Conservation (phyloP, 2,113 vertebrate species). For the Pelmatolapia mariae region DNA sequence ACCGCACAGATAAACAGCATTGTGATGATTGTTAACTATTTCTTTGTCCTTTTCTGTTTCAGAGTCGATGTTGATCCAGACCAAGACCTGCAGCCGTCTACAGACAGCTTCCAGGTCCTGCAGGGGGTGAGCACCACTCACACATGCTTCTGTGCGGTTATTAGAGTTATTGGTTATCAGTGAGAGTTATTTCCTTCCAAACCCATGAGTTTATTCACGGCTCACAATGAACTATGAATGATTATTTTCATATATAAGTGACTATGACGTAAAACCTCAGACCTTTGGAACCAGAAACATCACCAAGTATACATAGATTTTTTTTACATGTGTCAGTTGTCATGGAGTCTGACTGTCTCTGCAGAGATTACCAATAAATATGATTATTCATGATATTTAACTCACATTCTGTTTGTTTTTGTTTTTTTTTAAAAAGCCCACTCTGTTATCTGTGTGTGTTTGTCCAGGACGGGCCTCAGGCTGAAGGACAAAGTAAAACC, state of each 20-base stretch:
- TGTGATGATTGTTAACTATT: neutral
- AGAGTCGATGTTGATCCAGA: conserved; percentile 98
- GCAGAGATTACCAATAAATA: neutral
- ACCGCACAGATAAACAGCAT: neutral
- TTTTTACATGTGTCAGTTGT: neutral
- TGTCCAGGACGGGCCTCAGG: conserved; percentile 64
- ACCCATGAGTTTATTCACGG: neutral
- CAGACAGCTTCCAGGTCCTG: conserved; percentile 95
- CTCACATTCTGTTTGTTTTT: neutral
- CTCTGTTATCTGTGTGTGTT: neutral
- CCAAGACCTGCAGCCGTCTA: conserved; percentile 85
- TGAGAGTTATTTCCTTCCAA: neutral
- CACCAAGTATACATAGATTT: neutral
- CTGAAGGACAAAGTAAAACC: conserved; percentile 80
- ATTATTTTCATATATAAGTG: neutral
- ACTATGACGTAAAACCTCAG: neutral
- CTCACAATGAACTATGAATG: neutral
- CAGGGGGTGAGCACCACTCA: conserved; percentile 83
- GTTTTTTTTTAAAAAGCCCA: fast-evolving
- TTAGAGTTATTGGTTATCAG: neutral
- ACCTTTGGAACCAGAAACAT: neutral
- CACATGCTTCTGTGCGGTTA: neutral
- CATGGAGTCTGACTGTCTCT: neutral
- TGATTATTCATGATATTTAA: neutral
- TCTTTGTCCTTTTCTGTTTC: conserved; percentile 41